Conservation (phyloP, 2,113 vertebrate species). For the Suricata suricatta region DNA sequence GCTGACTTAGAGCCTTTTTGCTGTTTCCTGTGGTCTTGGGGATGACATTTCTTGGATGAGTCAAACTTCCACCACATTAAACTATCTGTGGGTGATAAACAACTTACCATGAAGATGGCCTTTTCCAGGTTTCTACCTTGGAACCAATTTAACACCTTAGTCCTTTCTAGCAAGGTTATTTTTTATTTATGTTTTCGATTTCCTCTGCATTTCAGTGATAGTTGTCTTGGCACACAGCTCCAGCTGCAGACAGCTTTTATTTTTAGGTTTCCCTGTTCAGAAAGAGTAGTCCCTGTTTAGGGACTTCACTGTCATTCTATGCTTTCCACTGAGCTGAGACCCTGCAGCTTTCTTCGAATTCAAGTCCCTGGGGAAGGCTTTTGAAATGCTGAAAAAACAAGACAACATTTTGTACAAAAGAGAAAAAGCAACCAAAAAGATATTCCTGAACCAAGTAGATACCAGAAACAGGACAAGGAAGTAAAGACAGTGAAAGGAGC, state of each 20-base stretch:
- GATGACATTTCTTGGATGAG: neutral
- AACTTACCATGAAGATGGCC: neutral
- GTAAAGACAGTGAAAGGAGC: constrained; percentile 28
- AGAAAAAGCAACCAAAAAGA: constrained; percentile 55
- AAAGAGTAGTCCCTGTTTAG: constrained; percentile 57
- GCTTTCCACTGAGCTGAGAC: constrained; percentile 60
- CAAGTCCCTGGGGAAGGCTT: constrained; percentile 71
- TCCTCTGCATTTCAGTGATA: constrained; percentile 43
- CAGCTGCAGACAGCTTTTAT: constrained; percentile 64
- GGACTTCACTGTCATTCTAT: constrained; percentile 72
- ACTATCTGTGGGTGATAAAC: neutral
- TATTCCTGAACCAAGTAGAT: constrained; percentile 40
- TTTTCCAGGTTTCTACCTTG: neutral
- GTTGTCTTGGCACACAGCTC: constrained; percentile 48
- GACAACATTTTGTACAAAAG: constrained; percentile 74
- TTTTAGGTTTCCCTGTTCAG: constrained; percentile 68
- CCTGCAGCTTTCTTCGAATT: constrained; percentile 71
- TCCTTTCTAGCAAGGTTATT: constrained; percentile 7
- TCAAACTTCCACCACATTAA: neutral
- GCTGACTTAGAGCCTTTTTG: neutral
- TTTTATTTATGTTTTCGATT: constrained; percentile 36
- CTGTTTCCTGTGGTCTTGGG: neutral
- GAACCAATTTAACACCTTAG: neutral
- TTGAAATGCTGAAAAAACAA: constrained; percentile 73
- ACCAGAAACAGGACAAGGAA: constrained; percentile 1